Percentiles rank a stretch among this genome's conserved stretches.
Evolutionary conservation across 2,113 vertebrate species (phyloP).

Genomic region (Phylloscopus whistleri): DNA sequence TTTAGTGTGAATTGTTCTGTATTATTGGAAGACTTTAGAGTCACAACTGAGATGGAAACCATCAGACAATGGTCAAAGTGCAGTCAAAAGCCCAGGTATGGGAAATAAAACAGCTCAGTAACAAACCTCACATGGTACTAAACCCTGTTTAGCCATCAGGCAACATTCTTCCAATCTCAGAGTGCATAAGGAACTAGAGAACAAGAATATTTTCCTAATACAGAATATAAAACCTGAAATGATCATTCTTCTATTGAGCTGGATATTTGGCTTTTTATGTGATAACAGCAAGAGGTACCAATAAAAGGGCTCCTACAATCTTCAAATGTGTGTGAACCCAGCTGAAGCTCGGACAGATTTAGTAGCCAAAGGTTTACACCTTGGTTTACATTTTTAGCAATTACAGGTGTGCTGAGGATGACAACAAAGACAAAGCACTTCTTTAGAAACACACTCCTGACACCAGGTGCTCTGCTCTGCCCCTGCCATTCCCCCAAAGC

Average conservation of each 20-base stretch:
- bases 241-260: neutral
- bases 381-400: neutral
- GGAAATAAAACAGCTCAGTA: neutral
- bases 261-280: neutral
- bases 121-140: neutral
- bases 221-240: neutral
- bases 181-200: neutral
- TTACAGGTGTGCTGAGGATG: neutral
- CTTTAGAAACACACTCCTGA: neutral
- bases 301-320: neutral
- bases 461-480: neutral
- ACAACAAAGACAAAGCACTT: neutral
- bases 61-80: neutral
- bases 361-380: neutral
- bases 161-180: neutral
- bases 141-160: neutral
- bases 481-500: neutral
- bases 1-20: neutral
- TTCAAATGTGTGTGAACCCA: neutral
- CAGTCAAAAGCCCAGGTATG: neutral
- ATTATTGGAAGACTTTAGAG: neutral
- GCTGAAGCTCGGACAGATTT: neutral
- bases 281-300: neutral
- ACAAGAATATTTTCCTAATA: neutral
- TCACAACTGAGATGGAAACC: neutral